Evolutionary conservation across 2,888 invertebrate species (phyloP).

Genomic region (Neocrepidodera transversa): DNA sequence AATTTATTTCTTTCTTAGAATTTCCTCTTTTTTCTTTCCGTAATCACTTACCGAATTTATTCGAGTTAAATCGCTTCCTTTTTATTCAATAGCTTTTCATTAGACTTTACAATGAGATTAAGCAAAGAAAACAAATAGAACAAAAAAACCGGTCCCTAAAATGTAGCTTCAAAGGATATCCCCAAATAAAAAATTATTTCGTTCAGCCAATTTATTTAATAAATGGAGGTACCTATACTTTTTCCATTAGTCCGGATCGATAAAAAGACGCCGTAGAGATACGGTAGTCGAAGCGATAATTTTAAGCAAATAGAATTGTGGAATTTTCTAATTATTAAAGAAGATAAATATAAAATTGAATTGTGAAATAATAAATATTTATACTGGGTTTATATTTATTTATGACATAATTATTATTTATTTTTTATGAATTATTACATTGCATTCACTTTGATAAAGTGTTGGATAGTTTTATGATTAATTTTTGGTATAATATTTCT

Average conservation of each 20-base stretch:
- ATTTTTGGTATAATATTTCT: too few species aligned
- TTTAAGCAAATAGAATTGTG: slow-evolving; percentile 30
- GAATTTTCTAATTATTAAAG: too few species aligned
- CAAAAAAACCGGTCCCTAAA: slow-evolving; percentile 13
- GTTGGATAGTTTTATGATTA: too few species aligned
- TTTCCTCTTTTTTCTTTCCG: slow-evolving; percentile 7
- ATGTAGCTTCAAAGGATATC: slow-evolving; percentile 6
- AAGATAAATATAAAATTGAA: too few species aligned
- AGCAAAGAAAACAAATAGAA: slow-evolving; percentile 10
- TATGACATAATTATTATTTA: too few species aligned
- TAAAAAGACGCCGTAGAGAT: neutral
- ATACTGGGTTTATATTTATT: too few species aligned
- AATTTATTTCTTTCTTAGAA: too few species aligned
- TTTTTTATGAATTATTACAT: too few species aligned
- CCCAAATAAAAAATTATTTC: slow-evolving; percentile 9
- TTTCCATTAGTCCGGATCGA: slow-evolving; percentile 3
- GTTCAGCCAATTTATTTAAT: slow-evolving; percentile 8
- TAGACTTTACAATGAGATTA: slow-evolving; percentile 23
- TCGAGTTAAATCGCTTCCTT: slow-evolving; percentile 19
- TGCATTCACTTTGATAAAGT: too few species aligned
- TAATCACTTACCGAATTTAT: slow-evolving; percentile 16
- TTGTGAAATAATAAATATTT: too few species aligned
- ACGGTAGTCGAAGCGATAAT: slow-evolving; percentile 23
- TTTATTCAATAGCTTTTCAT: slow-evolving; percentile 21
- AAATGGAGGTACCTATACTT: slow-evolving; percentile 1